phyloP scores from a whole-genome alignment of 2,888 invertebrate species.

The Lordiphosa andalusiaca region DNA sequence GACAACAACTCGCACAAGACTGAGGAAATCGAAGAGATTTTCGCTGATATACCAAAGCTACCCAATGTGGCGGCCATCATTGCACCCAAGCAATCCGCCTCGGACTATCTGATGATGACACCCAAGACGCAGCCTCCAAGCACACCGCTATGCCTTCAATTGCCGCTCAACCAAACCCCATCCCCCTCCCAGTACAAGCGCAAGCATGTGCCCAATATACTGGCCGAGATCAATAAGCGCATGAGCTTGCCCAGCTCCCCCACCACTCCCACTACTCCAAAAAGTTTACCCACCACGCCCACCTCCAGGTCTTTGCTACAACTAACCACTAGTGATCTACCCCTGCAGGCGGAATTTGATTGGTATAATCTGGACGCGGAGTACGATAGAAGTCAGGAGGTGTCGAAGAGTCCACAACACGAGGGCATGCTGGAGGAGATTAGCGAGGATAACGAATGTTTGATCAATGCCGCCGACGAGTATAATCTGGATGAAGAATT shows the following conservation, averaged over 20 bases:
- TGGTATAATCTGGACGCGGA: slow-evolving; percentile 80
- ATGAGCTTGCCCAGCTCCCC: slow-evolving; percentile 70
- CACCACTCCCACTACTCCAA: slow-evolving; percentile 61
- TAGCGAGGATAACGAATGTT: slow-evolving; percentile 68
- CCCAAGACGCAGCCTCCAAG: slow-evolving; percentile 22
- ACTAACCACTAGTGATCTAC: slow-evolving; percentile 55
- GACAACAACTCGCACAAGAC: slow-evolving; percentile 74
- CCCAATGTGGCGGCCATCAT: slow-evolving; percentile 88
- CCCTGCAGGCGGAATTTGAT: slow-evolving; percentile 79
- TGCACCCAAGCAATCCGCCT: slow-evolving; percentile 82
- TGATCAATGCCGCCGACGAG: slow-evolving; percentile 72
- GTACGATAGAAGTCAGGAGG: slow-evolving; percentile 69
- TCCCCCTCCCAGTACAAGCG: slow-evolving; percentile 70
- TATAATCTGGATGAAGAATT: slow-evolving; percentile 80
- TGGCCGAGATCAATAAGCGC: slow-evolving; percentile 79
- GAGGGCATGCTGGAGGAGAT: slow-evolving; percentile 66
- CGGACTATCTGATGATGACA: slow-evolving; percentile 47
- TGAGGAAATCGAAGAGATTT: slow-evolving; percentile 79
- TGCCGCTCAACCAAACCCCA: slow-evolving; percentile 23
- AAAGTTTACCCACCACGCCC: slow-evolving; percentile 39
- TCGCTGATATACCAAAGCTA: slow-evolving; percentile 86
- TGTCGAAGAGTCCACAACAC: slow-evolving; percentile 32
- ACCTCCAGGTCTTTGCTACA: slow-evolving; percentile 45
- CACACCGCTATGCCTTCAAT: slow-evolving; percentile 44
- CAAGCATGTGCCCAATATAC: slow-evolving; percentile 77